These are phyloP conservation scores for Andrena dorsata DNA, from an alignment of 2,888 invertebrate genomes.

Conservation along the genomic window DNA sequence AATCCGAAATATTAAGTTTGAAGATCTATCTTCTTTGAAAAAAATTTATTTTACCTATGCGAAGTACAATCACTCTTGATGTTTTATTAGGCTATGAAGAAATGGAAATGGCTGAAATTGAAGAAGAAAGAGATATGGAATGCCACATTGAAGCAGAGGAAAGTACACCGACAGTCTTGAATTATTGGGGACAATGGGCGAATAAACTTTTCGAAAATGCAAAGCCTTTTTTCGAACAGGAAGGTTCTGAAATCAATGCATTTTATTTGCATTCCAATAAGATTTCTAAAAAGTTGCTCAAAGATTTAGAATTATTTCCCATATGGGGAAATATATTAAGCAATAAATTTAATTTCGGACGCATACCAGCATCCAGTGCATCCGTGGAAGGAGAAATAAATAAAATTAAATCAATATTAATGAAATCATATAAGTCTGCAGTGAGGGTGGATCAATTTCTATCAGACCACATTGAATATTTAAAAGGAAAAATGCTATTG, in stretches of 20 bases:
- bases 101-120: neutral
- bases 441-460: neutral
- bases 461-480: neutral
- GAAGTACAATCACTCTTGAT: conserved; percentile 3
- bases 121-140: neutral
- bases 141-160: neutral
- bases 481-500: neutral
- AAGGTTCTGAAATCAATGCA: too few species aligned
- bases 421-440: neutral
- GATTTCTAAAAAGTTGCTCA: too few species aligned
- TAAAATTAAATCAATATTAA: neutral
- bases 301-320: conserved; percentile 1
- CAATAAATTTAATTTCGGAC: neutral
- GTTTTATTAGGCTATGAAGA: conserved; percentile 5
- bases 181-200: too few species aligned
- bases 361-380: conserved; percentile 3
- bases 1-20: neutral
- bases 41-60: neutral
- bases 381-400: neutral
- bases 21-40: neutral
- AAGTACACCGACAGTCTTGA: neutral
- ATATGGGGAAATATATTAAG: conserved; percentile 4
- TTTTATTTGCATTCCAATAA: too few species aligned
- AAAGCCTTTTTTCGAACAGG: neutral
- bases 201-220: neutral